Base-by-base conservation (phyloP, 2,113 vertebrate species). In the Brachypteracias leptosomus region DNA sequence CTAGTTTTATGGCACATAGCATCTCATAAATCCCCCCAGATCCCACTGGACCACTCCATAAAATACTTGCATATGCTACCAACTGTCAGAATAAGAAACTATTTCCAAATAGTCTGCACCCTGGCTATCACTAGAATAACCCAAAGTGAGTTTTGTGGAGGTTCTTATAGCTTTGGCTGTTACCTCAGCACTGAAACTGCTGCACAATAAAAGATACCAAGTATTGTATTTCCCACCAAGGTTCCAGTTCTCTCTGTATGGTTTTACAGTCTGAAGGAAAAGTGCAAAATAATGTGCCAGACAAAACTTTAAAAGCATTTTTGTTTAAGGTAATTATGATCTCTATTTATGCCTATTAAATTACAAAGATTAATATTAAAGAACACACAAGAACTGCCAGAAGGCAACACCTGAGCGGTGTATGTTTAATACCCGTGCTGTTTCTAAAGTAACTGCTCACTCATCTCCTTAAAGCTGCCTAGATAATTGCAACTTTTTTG, bases 301-400 rank as follows among this genome's bases (percentile, higher is more conserved):
- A 97, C 42, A 21, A 92, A 94, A 93, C 75, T 95, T 94, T 93
- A 94, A 97, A 95, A 95, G 95, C 73, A 95, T 94, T 97, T 95
- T 91, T 95, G 77, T 97, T 97, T 95, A 70, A 97, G 96, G 93
- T 87, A 96, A 97, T 97, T 96, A 96, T 93, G 76, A 93, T 88
- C 87, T 93, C 85, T 96, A 95, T 96, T 97, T 95, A 96, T 96
- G 83, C 92, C 88, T 93, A 97, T 97, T 97, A 98, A 97, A 82
- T 97, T 96, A 97, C 93, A 97, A 97, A 96, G 95, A 96, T 95
- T 86, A 90, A 92, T 96, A 94, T 76, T 96, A 89, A 95, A 87
- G 93, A 96, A 90, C 92, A 97, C 78, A 35, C 87, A 95, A 92
- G 93, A 95, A 94, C 49, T 93, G 97, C 95, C 94, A 95, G 90